phyloP scores from a whole-genome alignment of 2,888 invertebrate species.

The Pseudococcus viburni region DNA sequence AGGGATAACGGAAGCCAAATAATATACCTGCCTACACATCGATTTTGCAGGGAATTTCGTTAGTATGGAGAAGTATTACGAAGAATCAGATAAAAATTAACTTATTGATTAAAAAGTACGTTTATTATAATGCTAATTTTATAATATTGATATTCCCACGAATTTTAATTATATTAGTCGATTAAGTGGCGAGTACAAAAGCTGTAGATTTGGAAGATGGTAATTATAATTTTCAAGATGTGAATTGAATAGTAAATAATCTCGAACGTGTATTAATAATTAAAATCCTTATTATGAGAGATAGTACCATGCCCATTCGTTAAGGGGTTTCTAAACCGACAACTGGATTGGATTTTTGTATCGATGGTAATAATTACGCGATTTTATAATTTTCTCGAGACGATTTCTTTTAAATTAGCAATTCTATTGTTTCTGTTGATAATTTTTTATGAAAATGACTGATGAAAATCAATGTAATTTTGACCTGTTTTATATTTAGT shows the following conservation, averaged over 20 bases:
- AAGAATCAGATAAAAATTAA: background rate
- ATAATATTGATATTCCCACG: conserved; percentile 29
- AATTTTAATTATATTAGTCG: conserved; percentile 35
- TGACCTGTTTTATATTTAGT: too few relatives aligned
- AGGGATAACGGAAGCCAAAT: background rate
- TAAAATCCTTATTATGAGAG: conserved; percentile 58
- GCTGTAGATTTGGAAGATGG: conserved; percentile 15
- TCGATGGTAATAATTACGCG: too few relatives aligned
- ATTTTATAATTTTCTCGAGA: too few relatives aligned
- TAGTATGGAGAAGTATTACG: too few relatives aligned
- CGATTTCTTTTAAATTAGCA: too few relatives aligned
- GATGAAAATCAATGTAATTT: too few relatives aligned
- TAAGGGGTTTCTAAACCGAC: conserved; percentile 22
- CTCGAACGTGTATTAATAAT: conserved; percentile 58
- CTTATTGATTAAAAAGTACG: conserved; percentile 3
- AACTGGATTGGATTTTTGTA: background rate
- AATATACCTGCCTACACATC: too few relatives aligned
- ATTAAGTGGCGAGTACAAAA: conserved; percentile 21
- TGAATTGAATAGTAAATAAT: conserved; percentile 59
- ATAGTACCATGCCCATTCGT: conserved; percentile 43
- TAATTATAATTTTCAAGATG: conserved; percentile 50
- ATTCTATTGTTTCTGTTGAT: too few relatives aligned
- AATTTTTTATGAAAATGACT: too few relatives aligned
- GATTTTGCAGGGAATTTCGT: too few relatives aligned
- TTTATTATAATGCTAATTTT: background rate